phyloP scores from a whole-genome alignment of 2,113 vertebrate genomes.

The Myanophis thanlyinensis region DNA sequence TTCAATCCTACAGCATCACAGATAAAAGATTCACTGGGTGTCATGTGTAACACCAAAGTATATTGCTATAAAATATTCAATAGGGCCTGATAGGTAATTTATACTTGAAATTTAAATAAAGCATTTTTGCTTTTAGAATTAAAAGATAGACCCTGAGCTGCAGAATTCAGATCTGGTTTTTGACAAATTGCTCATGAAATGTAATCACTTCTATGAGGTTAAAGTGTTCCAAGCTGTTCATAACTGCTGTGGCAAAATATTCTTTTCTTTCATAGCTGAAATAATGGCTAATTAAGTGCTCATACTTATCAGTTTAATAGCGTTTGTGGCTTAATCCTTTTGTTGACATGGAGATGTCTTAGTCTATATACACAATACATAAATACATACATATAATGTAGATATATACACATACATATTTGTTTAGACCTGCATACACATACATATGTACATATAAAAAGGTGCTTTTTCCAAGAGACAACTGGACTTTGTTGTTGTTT shows the following conservation, averaged over 20 bases:
- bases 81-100: background rate
- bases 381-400: too few species aligned
- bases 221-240: background rate
- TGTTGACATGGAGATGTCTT: background rate
- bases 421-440: too few species aligned
- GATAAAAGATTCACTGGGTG: background rate
- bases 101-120: background rate
- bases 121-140: background rate
- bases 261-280: constrained; percentile 7
- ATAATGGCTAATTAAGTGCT: constrained; percentile 14
- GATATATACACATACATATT: too few species aligned
- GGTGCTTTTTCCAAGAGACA: too few species aligned
- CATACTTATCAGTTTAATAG: background rate
- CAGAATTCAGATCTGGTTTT: background rate
- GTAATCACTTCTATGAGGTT: background rate
- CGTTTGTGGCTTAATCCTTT: background rate
- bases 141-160: background rate
- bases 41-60: background rate
- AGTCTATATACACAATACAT: background rate
- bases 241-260: background rate
- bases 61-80: background rate
- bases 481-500: too few species aligned
- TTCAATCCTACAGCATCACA: background rate
- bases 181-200: background rate
- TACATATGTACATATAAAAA: too few species aligned